Base-by-base conservation (phyloP, 2,797 vertebrate species). In the Chromis chromis region DNA sequence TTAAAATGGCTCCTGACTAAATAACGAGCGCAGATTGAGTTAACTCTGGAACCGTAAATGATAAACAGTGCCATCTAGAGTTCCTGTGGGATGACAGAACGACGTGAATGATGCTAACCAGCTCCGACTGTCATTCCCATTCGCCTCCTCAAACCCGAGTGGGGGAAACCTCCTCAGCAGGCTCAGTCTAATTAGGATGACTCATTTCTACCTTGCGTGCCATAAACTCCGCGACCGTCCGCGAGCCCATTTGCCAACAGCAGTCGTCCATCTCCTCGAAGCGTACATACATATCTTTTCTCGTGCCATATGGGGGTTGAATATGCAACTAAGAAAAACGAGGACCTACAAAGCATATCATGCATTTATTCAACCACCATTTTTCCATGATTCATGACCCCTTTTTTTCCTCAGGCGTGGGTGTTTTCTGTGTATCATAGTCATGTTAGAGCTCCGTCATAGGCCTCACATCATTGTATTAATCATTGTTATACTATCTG, bases 241-340 rank as follows among this genome's bases (percentile, higher is more conserved):
- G 16, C 44, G 60, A 54, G 73, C 52, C 31, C 66, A 50, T 58
- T 62, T 60, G 72, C 70, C 85, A 65, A 61, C 65, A 68, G 67
- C 83, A 49, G 54, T 49, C 42, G 28, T 59, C 77, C 64, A 24
- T 58, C 53, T 56, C 64, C 70, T 52, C 16, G 11, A 44, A n/a
- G n/a, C 64, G 27, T 46, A 57, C 68, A 13, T 11, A 48, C 66
- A 27, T 62, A 53, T 89, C 72, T 78, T n/a, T n/a, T 74, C 42
- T 84, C 25, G 88, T 93, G 90, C 90, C 91, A 93, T 83, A 83
- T 54, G 66, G 76, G 65, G 85, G 88, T 86, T 85, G 86, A 87
- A 91, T 88, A 91, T 90, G 92, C 88, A 91, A 90, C 31, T 21
- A 31, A 57, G 50, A 64, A 78, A 25, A 76, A 78, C 54, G 7